phyloP scores from a whole-genome alignment of 2,888 invertebrate genomes.

The Sphaerophoria taeniata region DNA sequence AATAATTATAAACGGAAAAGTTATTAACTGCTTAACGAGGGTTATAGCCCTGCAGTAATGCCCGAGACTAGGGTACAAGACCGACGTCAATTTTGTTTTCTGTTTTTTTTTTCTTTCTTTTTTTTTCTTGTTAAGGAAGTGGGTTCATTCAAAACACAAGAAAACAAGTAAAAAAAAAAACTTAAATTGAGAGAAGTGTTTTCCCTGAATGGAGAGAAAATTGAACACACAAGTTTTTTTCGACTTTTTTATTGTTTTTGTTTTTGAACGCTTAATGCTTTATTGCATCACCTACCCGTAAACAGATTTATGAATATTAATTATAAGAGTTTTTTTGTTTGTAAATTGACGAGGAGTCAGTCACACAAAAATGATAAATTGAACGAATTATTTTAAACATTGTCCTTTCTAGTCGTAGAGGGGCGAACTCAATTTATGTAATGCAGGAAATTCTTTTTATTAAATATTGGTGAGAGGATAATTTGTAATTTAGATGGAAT shows the following conservation, averaged over 20 bases:
- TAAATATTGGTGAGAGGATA: slow-evolving; percentile 3
- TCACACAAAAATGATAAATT: slow-evolving; percentile 34
- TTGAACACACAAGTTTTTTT: slow-evolving; percentile 41
- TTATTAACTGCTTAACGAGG: slow-evolving; percentile 72
- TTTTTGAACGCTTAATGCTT: slow-evolving; percentile 27
- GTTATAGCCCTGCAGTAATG: slow-evolving; percentile 4
- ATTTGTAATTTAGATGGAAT: slow-evolving; percentile 4
- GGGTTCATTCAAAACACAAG: slow-evolving; percentile 49
- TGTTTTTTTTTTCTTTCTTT: slow-evolving; percentile 1
- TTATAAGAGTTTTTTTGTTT: slow-evolving; percentile 40
- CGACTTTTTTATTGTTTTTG: slow-evolving; percentile 24
- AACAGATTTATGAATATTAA: slow-evolving; percentile 72
- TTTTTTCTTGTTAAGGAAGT: slow-evolving; percentile 36
- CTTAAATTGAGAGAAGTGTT: slow-evolving; percentile 32
- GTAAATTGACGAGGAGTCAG: slow-evolving; percentile 27
- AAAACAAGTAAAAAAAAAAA: slow-evolving; percentile 25
- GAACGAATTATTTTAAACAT: slow-evolving; percentile 23
- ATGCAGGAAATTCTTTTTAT: not conserved
- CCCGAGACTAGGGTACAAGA: slow-evolving; percentile 25
- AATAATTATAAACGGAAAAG: slow-evolving; percentile 67
- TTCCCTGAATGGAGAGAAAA: slow-evolving; percentile 52
- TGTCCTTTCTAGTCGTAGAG: not conserved
- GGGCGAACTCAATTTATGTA: slow-evolving; percentile 1
- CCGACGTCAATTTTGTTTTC: slow-evolving; percentile 9
- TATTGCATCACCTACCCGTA: not conserved